Evolutionary conservation across 2,888 invertebrate genomes (phyloP).

Genomic region (Harpagoxenus sublaevis): DNA sequence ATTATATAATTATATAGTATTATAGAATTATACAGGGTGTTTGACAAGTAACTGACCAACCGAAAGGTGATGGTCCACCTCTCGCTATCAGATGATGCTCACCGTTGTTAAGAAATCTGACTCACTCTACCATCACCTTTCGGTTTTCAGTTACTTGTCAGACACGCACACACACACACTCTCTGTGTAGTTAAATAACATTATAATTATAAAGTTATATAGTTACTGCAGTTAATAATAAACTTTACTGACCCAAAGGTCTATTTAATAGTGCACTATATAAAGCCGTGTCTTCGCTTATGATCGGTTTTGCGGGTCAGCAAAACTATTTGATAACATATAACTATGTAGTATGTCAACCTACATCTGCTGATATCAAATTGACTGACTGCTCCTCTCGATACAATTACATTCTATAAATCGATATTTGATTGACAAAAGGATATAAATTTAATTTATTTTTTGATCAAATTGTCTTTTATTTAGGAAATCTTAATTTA

Average conservation of each 20-base stretch:
- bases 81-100: too few species aligned
- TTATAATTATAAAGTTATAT: neutral
- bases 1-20: neutral
- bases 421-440: neutral
- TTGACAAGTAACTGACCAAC: too few species aligned
- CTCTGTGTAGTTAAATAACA: neutral
- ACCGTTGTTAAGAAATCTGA: too few species aligned
- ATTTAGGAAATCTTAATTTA: neutral
- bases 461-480: neutral
- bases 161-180: too few species aligned
- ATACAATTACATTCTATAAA: neutral
- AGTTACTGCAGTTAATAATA: neutral
- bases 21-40: too few species aligned
- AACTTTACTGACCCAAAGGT: conserved; percentile 1
- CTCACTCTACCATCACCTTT: too few species aligned
- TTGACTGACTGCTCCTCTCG: neutral
- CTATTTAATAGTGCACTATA: neutral
- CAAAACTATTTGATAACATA: neutral
- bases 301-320: conserved; percentile 6
- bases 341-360: conserved; percentile 17
- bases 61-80: too few species aligned
- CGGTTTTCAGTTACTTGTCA: too few species aligned
- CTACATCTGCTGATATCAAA: neutral
- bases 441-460: neutral
- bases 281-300: conserved; percentile 4